Conservation (phyloP, 2,888 invertebrate species). For the Tetheella fluctuosa region DNA sequence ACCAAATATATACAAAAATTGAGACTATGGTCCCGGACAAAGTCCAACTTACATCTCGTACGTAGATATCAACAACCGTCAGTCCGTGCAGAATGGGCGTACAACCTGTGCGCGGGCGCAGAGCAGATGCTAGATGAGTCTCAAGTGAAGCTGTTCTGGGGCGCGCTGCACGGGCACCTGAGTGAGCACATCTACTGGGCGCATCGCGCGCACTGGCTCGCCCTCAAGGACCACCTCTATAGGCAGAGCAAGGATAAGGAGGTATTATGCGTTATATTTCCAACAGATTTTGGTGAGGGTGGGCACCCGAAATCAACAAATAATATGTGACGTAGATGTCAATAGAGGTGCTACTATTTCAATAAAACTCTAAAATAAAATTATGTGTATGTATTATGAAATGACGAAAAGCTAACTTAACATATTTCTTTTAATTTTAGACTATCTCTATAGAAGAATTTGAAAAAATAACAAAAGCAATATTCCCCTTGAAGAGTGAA, state of each 20-base stretch:
- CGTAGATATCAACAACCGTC: slow-evolving; percentile 73
- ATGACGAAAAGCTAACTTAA: too few relatives aligned
- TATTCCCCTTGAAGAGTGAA: slow-evolving; percentile 78
- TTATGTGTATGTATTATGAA: too few relatives aligned
- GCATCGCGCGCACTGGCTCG: slow-evolving; percentile 62
- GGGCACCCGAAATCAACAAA: too few relatives aligned
- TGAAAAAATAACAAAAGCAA: slow-evolving; percentile 64
- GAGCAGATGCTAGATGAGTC: slow-evolving; percentile 79
- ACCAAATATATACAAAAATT: too few relatives aligned
- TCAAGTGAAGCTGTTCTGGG: slow-evolving; percentile 76
- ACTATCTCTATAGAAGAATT: slow-evolving; percentile 72
- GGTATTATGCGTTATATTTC: too few relatives aligned
- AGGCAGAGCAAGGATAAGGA: slow-evolving; percentile 56
- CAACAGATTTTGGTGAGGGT: too few relatives aligned
- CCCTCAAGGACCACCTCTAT: slow-evolving; percentile 57
- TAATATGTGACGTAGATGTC: too few relatives aligned
- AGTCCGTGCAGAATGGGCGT: slow-evolving; percentile 81
- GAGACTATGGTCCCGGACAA: neutral
- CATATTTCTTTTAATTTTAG: slow-evolving; percentile 54
- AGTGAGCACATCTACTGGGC: slow-evolving; percentile 74
- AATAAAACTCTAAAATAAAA: too few relatives aligned
- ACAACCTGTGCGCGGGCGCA: slow-evolving; percentile 77
- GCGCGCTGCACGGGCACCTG: slow-evolving; percentile 68
- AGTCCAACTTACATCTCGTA: too few relatives aligned
- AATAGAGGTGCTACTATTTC: too few relatives aligned